These are phyloP conservation scores for Prunella himalayana DNA, from an alignment of 2,113 vertebrate genomes.

Conservation along the genomic window DNA sequence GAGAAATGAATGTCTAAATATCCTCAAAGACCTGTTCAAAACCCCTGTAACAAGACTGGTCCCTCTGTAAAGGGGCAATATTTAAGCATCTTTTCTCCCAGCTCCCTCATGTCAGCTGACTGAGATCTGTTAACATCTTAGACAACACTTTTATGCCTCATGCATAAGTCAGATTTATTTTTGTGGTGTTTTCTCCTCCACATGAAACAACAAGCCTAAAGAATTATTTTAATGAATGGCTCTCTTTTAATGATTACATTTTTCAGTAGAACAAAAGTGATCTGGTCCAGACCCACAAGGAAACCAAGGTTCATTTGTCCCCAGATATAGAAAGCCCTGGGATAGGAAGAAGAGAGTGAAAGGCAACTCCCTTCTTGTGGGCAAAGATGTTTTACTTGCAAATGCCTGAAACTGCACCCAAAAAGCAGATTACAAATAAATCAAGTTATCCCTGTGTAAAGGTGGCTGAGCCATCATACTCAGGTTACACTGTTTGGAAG, in stretches of 20 bases:
- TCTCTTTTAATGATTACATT: background rate
- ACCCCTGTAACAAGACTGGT: background rate
- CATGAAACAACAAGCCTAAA: background rate
- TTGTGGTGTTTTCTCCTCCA: background rate
- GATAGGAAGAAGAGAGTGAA: background rate
- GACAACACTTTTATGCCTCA: background rate
- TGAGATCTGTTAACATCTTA: background rate
- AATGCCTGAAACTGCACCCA: background rate
- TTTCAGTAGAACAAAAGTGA: background rate
- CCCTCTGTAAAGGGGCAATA: background rate
- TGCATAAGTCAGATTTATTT: background rate
- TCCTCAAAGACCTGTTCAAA: background rate
- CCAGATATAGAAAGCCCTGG: fast-evolving
- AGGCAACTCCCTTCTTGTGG: background rate
- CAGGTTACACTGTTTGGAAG: background rate
- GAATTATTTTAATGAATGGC: background rate
- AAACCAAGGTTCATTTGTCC: background rate
- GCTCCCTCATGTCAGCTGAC: background rate
- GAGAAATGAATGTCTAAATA: background rate
- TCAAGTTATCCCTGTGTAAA: background rate
- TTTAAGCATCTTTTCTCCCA: background rate
- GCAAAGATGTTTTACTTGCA: background rate
- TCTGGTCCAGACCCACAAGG: background rate
- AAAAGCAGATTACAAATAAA: background rate
- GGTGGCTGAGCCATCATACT: background rate